Conservation (phyloP, 2,113 vertebrate genomes). For the Aplodontia rufa region DNA sequence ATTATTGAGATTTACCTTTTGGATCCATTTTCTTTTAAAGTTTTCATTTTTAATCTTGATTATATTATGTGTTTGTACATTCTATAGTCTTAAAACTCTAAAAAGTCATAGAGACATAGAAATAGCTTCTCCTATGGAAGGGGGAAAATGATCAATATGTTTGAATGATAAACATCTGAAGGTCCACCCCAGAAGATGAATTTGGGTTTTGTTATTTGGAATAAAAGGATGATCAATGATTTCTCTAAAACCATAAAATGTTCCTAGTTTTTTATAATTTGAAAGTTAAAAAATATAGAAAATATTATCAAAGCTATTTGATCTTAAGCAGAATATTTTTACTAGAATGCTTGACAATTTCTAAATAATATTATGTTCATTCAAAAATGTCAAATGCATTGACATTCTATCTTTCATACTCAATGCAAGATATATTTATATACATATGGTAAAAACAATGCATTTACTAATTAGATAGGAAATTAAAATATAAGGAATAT, state of each 20-base stretch:
- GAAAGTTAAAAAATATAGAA: not conserved
- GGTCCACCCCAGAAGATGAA: not conserved
- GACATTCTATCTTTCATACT: not conserved
- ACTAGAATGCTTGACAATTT: not conserved
- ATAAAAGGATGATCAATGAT: not conserved
- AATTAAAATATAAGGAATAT: conserved; percentile 66
- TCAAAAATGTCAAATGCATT: not conserved
- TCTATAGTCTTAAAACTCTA: not conserved
- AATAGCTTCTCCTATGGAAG: not conserved
- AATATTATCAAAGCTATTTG: not conserved
- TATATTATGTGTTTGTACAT: not conserved
- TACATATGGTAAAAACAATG: not conserved
- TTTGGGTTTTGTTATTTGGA: not conserved
- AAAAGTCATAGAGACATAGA: not conserved
- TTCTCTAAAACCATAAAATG: not conserved
- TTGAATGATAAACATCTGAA: not conserved
- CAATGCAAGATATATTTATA: not conserved
- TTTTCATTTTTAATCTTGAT: not conserved
- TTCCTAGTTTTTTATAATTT: not conserved
- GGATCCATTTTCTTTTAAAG: not conserved
- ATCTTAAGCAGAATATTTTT: conserved; percentile 10
- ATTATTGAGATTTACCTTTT: not conserved
- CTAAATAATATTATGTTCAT: conserved; percentile 13
- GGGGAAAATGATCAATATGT: not conserved
- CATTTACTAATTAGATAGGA: conserved; percentile 47